Evolutionary conservation across 2,888 invertebrate species (phyloP).

Genomic region (Tridacna crocea): DNA sequence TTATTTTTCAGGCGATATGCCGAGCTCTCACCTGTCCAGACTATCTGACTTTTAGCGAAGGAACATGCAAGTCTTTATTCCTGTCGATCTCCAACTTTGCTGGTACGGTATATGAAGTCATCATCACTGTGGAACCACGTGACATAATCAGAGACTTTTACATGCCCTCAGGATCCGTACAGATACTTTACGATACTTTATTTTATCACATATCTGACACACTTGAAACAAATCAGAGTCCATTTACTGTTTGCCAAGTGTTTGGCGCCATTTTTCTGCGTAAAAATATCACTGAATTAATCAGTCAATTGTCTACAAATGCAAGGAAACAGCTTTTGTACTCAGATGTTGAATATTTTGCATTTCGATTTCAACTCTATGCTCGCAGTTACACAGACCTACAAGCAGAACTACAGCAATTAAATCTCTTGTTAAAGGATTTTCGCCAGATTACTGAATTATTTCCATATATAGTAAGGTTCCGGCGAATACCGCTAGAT

Average conservation of each 20-base stretch:
- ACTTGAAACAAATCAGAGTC: neutral
- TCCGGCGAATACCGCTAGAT: neutral
- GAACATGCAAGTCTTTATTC: too few relatives aligned
- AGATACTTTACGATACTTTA: neutral
- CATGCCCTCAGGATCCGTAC: neutral
- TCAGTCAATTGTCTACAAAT: neutral
- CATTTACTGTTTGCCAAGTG: constrained; percentile 1
- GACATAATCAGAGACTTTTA: neutral
- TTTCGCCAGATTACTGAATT: neutral
- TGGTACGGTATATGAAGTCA: too few relatives aligned
- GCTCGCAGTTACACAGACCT: neutral
- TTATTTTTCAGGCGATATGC: too few relatives aligned
- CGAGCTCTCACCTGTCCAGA: too few relatives aligned
- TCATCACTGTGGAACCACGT: constrained; percentile 3
- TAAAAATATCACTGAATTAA: neutral
- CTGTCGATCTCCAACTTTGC: too few relatives aligned
- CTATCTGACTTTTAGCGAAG: too few relatives aligned
- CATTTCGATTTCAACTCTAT: neutral
- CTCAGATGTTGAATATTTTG: constrained; percentile 13
- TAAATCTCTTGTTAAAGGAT: neutral
- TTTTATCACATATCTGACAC: neutral
- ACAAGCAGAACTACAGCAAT: neutral
- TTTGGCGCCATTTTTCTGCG: neutral
- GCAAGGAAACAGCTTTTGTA: neutral
- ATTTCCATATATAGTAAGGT: neutral